A percentile compares a stretch with the other conserved stretches of the same genome.
phyloP scores from a whole-genome alignment of 2,888 invertebrate genomes.

The Caenorhabditis sinica region DNA sequence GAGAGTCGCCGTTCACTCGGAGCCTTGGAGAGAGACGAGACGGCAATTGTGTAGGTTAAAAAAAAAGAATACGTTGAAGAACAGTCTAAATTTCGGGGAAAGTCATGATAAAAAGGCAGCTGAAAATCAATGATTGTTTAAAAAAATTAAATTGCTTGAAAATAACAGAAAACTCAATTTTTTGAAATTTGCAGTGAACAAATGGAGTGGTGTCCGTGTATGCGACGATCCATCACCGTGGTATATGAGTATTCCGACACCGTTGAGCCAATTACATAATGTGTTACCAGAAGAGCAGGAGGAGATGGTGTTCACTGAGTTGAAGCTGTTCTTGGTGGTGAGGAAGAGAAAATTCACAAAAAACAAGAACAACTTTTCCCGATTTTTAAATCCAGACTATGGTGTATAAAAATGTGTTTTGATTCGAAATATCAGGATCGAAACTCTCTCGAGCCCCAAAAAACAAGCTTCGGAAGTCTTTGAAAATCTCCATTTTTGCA shows the following conservation, averaged over 20 bases:
- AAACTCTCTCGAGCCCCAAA: neutral
- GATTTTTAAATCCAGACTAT: too few species aligned
- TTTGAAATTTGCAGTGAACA: slow-evolving; percentile 42
- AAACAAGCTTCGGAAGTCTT: neutral
- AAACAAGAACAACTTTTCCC: too few species aligned
- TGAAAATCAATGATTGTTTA: neutral
- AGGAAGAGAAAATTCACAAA: neutral
- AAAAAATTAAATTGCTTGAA: neutral
- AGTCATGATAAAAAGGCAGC: too few species aligned
- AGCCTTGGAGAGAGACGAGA: slow-evolving; percentile 47
- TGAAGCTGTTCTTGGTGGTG: slow-evolving; percentile 57
- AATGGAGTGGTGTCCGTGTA: slow-evolving; percentile 40
- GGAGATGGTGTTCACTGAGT: slow-evolving; percentile 57
- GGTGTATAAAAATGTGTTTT: too few species aligned
- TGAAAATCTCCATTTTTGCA: neutral
- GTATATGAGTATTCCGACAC: slow-evolving; percentile 64
- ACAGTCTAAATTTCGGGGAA: neutral
- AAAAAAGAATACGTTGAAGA: neutral
- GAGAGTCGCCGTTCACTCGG: slow-evolving; percentile 16
- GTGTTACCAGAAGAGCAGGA: slow-evolving; percentile 64
- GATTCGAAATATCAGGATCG: neutral
- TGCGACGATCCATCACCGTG: slow-evolving; percentile 60
- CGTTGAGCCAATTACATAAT: slow-evolving; percentile 49
- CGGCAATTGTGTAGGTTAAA: slow-evolving; percentile 43
- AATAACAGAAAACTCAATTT: neutral